Evolutionary conservation across 2,797 vertebrate species (phyloP), one percentile per base, ranked within the genome.

Genomic region (Mus spretus): DNA sequence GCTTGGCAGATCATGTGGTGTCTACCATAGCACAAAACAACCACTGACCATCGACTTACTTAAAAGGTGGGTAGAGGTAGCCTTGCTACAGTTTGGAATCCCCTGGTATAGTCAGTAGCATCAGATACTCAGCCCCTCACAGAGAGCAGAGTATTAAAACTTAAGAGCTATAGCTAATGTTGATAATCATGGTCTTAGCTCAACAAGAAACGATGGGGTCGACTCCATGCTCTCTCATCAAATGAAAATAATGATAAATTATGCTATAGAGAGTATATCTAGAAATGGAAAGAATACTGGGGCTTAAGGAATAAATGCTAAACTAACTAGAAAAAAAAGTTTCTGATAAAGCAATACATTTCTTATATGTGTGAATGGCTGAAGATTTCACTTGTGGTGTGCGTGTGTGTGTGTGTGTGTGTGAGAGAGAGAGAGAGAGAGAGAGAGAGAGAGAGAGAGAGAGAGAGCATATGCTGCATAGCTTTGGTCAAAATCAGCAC

Each of bases 231-330:
- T 92, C 59, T 95, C 5, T 93, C 65, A 83, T 83, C 50, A 93
- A 91, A 47, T n/a, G 34, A 47, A 77, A 37, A 88, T 65, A 67
- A 82, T 10, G 59, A 59, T 93, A 74, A 92, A 90, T 12, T 74
- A 13, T 75, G 28, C 80, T 88, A 83, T 8, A 74, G 80, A 80
- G 26, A 90, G 24, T 87, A 50, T 80, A 63, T 28, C 47, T 44
- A 77, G n/a, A 77, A 84, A 17, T 65, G 93, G 44, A 86, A 82
- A 67, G n/a, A 88, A 90, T 65, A 90, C 65, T 80, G 9, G 28
- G 44, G 61, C 14, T 95, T 63, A 72, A 47, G 6, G 24, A 20
- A 75, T 86, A 95, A 93, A 96, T n/a, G 74, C 1, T 37, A 63
- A 88, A 24, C 40, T 86, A 20, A 22, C 78, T 28, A 74, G 7